phyloP scores from a whole-genome alignment of 1,140 invertebrate species.

The Trachymyrmex septentrionalis region DNA sequence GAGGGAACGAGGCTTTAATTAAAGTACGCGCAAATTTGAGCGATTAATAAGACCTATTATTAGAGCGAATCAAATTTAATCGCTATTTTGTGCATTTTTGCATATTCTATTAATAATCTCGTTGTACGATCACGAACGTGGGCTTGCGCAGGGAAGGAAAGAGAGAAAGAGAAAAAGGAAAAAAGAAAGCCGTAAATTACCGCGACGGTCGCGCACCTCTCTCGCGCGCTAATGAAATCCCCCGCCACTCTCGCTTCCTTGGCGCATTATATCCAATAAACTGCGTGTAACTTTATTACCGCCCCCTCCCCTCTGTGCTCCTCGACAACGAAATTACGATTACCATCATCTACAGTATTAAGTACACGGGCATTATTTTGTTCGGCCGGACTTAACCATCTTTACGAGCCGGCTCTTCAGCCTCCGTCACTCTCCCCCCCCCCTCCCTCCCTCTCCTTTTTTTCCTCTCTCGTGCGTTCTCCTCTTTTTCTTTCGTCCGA shows the following conservation, averaged over 20 bases:
- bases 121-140: neutral
- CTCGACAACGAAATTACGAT: slow-evolving; percentile 49
- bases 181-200: slow-evolving; percentile 4
- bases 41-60: slow-evolving; percentile 23
- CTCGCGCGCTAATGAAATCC: slow-evolving; percentile 40
- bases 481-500: neutral
- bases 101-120: slow-evolving; percentile 34
- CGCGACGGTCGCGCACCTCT: slow-evolving; percentile 9
- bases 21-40: slow-evolving; percentile 11
- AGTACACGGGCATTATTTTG: slow-evolving; percentile 47
- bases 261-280: slow-evolving; percentile 37
- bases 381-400: slow-evolving; percentile 8
- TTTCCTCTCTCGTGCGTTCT: neutral
- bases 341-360: slow-evolving; percentile 32
- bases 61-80: slow-evolving; percentile 7
- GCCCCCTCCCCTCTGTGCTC: no score
- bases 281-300: slow-evolving; percentile 54
- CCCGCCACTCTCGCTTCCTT: slow-evolving; percentile 6
- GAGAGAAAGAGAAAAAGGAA: no score
- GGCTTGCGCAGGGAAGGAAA: neutral
- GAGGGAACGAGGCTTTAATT: neutral
- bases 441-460: no score
- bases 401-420: slow-evolving; percentile 21
- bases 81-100: slow-evolving; percentile 28
- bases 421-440: neutral